Percentiles rank a stretch among this genome's conserved stretches.
These are phyloP conservation scores for Sebastes taczanowskii DNA, from an alignment of 2,797 vertebrate species.

Conservation along the genomic window DNA sequence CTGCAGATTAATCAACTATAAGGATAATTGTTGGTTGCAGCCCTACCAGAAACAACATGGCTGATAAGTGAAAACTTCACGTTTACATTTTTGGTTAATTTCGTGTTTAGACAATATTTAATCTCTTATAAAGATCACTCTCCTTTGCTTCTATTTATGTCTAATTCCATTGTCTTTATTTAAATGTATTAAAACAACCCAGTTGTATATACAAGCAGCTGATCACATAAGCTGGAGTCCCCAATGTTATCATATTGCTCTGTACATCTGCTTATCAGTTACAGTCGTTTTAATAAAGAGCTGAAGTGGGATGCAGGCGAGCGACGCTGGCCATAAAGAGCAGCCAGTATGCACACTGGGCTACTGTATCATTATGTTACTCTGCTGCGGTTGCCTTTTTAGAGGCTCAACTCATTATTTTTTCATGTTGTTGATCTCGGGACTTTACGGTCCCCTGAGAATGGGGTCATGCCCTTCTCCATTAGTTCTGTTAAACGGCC, in stretches of 20 bases:
- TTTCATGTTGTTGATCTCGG: conserved; percentile 74
- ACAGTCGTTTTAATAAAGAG: conserved; percentile 15
- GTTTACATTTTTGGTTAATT: not conserved
- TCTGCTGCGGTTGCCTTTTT: conserved; percentile 55
- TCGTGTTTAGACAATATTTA: not conserved
- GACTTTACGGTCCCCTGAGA: conserved; percentile 41
- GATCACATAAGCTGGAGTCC: not conserved
- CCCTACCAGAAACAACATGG: too few relatives aligned
- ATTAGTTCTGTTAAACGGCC: conserved; percentile 56
- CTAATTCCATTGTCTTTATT: not conserved
- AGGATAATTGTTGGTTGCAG: too few relatives aligned
- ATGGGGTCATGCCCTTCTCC: conserved; percentile 57
- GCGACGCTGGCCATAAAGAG: conserved; percentile 16
- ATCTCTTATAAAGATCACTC: not conserved
- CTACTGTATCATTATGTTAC: conserved; percentile 53
- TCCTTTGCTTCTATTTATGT: not conserved
- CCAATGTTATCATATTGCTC: not conserved
- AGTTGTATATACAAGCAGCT: not conserved
- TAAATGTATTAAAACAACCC: not conserved
- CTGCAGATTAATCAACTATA: too few relatives aligned
- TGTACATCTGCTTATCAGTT: conserved; percentile 21
- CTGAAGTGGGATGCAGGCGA: not conserved
- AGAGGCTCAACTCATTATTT: conserved; percentile 62
- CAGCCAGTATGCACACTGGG: conserved; percentile 5
- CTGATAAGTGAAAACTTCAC: too few relatives aligned